Base-by-base conservation (phyloP, 1,140 invertebrate species). In the Drosophila orena region DNA sequence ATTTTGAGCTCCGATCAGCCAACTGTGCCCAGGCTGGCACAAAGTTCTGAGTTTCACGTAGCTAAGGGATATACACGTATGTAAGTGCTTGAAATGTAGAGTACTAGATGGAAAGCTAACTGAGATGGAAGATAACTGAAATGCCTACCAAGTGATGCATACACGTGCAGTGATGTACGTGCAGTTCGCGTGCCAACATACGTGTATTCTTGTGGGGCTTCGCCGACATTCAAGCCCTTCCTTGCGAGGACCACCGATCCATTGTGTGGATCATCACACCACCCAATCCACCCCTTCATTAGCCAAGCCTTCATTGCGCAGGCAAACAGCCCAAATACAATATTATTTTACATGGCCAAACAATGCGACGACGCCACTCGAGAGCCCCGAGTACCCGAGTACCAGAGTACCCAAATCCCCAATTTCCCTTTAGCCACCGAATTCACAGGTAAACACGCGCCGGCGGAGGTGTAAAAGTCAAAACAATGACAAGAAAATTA, bases 321-420 rank as follows among this genome's bases (percentile, higher is more conserved):
- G 56, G 47, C 70, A 74, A 77, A 75, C 77, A 76, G 49, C 42
- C 54, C 71, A 81, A 77, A 81, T 59, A 66, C 60, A 84, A 84
- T 80, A 85, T 85, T 84, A 85, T 84, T 84, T 80, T 84, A 85
- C 81, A 85, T 57, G 72, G 60, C 60, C 80, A 85, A 84, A 84
- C 77, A 84, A 79, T 62, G 61, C 61, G 60, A 54, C 61, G 76
- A 54, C 61, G 76, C 55, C 60, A 65, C 66, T 77, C 57, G 57
- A 77, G 55, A 38, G 27, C 34, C 14, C 37, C 59, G 24, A 42
- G 22, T 17, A 20, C 38, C 55, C 40, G 22, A 24, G 17, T 0
- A 24, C 24, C 24, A 0, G 17, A 17, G 17, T 17, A 17, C 12
- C 37, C 59, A 17, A 42, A 38, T 22, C 24, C 38, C 55, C 40